Evolutionary conservation across 2,888 invertebrate species (phyloP).

Genomic region (Drosophila subquinaria): DNA sequence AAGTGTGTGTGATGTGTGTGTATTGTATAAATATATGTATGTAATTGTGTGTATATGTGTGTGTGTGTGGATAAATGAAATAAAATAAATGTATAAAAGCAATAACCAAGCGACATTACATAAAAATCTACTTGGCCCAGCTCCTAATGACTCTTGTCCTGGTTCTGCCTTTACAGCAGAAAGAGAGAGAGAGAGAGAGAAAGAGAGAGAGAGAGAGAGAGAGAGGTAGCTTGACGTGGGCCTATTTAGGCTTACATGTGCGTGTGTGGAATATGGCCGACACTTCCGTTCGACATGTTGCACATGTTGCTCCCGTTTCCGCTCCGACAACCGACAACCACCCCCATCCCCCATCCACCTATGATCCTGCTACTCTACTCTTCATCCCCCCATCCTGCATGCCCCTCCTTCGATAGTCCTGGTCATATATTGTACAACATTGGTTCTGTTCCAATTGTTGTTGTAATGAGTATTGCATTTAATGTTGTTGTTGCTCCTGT

Average conservation of each 20-base stretch:
- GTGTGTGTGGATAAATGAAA: conserved; percentile 64
- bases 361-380: neutral
- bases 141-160: conserved; percentile 72
- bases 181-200: neutral
- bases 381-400: too few species aligned
- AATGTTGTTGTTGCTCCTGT: conserved; percentile 45
- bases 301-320: conserved; percentile 81
- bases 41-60: conserved; percentile 7
- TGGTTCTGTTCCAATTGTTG: conserved; percentile 46
- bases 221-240: conserved; percentile 52
- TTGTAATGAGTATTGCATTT: conserved; percentile 46
- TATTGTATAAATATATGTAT: too few species aligned
- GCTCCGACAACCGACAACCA: conserved; percentile 31
- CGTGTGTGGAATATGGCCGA: conserved; percentile 74
- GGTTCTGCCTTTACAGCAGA: conserved; percentile 24
- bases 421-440: conserved; percentile 59
- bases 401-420: neutral
- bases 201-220: neutral
- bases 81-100: conserved; percentile 80
- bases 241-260: conserved; percentile 66
- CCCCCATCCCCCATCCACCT: neutral
- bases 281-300: conserved; percentile 82
- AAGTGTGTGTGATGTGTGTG: conserved; percentile 4
- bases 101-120: conserved; percentile 80
- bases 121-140: conserved; percentile 80